phyloP scores from a whole-genome alignment of 2,113 vertebrate species.

The Pterophyllum scalare region DNA sequence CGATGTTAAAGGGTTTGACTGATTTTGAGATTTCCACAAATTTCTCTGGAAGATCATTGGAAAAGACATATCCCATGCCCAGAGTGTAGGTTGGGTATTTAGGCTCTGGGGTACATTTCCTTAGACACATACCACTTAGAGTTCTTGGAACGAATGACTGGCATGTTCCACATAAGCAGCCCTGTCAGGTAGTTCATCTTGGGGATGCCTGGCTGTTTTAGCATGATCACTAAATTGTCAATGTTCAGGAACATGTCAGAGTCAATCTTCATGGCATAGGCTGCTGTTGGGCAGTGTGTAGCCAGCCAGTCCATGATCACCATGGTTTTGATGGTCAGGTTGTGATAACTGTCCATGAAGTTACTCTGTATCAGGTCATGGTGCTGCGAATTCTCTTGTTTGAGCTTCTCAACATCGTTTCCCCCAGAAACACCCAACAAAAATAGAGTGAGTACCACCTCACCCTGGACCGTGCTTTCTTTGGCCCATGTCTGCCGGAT shows the following conservation, averaged over 20 bases:
- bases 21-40: slow-evolving; percentile 87
- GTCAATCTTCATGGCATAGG: slow-evolving; percentile 94
- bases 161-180: slow-evolving; percentile 87
- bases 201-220: slow-evolving; percentile 85
- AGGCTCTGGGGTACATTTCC: slow-evolving; percentile 87
- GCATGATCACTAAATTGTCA: slow-evolving; percentile 90
- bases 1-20: slow-evolving; percentile 89
- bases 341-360: slow-evolving; percentile 79
- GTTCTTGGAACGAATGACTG: slow-evolving; percentile 84
- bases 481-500: slow-evolving; percentile 83
- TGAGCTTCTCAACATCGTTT: slow-evolving; percentile 11
- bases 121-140: slow-evolving; percentile 95
- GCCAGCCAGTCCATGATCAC: slow-evolving; percentile 86
- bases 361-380: slow-evolving; percentile 83
- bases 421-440: slow-evolving; percentile 59
- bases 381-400: slow-evolving; percentile 72
- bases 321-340: slow-evolving; percentile 84
- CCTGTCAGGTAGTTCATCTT: slow-evolving; percentile 90
- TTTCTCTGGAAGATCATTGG: slow-evolving; percentile 89
- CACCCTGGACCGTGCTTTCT: slow-evolving; percentile 64
- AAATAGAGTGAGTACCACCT: slow-evolving; percentile 73
- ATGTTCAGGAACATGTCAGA: slow-evolving; percentile 96
- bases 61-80: slow-evolving; percentile 95
- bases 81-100: slow-evolving; percentile 90
- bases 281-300: slow-evolving; percentile 76